Conservation (phyloP, 2,797 vertebrate species). For the Champsocephalus gunnari region DNA sequence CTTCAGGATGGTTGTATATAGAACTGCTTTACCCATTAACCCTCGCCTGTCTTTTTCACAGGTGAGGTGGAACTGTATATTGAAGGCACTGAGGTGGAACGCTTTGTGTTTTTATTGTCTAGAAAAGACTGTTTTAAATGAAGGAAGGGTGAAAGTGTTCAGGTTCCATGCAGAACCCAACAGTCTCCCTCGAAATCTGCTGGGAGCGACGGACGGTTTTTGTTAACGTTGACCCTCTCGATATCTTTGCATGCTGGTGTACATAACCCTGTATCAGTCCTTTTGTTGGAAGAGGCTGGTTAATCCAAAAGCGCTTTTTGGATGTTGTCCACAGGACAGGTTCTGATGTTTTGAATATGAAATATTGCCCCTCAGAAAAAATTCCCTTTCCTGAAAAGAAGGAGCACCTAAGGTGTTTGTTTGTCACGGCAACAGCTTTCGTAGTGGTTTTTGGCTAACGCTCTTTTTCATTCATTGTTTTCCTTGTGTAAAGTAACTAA, state of each 20-base stretch:
- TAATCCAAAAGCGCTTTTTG: conserved; percentile 68
- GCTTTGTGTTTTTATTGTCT: conserved; percentile 62
- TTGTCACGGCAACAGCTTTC: conserved; percentile 76
- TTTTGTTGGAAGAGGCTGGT: conserved; percentile 68
- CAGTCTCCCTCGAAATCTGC: conserved; percentile 38
- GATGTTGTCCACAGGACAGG: conserved; percentile 72
- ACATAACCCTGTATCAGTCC: conserved; percentile 71
- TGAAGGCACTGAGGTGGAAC: conserved; percentile 60
- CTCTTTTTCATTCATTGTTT: conserved; percentile 74
- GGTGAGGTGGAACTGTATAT: conserved; percentile 58
- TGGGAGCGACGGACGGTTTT: conserved; percentile 50
- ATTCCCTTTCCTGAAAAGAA: conserved; percentile 58
- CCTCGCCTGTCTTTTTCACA: conserved; percentile 75
- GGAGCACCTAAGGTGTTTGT: conserved; percentile 74
- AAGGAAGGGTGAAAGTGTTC: conserved; percentile 36
- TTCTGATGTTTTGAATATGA: conserved; percentile 75
- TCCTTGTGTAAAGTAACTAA: conserved; percentile 70
- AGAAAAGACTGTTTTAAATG: conserved; percentile 73
- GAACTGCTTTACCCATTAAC: conserved; percentile 69
- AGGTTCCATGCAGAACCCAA: conserved; percentile 19
- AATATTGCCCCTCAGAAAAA: conserved; percentile 62
- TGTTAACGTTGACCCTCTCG: conserved; percentile 53
- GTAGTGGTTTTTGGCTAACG: conserved; percentile 75
- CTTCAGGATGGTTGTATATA: conserved; percentile 76
- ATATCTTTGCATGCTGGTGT: conserved; percentile 86